phyloP scores from a whole-genome alignment of 2,113 vertebrate species.

The Laticauda laticaudata region DNA sequence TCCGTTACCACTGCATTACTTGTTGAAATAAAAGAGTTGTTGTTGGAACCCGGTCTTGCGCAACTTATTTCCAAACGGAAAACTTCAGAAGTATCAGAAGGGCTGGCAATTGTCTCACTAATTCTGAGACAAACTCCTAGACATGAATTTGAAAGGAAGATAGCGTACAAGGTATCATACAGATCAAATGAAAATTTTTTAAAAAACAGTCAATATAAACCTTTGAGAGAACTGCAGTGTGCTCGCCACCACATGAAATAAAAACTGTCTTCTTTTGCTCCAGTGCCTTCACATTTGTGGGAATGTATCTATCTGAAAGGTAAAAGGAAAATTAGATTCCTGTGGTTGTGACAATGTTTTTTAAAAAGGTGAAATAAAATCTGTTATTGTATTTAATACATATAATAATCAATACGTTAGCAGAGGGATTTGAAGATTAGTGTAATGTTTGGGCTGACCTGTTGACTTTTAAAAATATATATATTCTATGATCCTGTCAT shows the following conservation, averaged over 20 bases:
- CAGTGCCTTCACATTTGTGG: slow-evolving; percentile 37
- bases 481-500: background rate
- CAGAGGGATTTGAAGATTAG: too few species aligned
- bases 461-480: too few species aligned
- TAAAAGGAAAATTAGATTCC: background rate
- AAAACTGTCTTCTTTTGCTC: slow-evolving; percentile 59
- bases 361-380: background rate
- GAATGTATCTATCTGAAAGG: slow-evolving; percentile 52
- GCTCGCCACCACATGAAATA: slow-evolving; percentile 70
- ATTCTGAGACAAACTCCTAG: background rate
- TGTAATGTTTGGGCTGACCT: too few species aligned
- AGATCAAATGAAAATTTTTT: background rate
- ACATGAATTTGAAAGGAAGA: background rate
- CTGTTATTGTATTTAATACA: background rate
- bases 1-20: too few species aligned
- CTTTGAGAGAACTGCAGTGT: slow-evolving; percentile 71
- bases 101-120: background rate
- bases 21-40: too few species aligned
- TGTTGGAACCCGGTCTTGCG: too few species aligned
- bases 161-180: background rate
- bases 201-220: slow-evolving; percentile 47
- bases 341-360: background rate
- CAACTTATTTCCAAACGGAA: too few species aligned
- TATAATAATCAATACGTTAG: too few species aligned
- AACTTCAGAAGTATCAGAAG: background rate